These are phyloP conservation scores for Phyto melanocephala DNA, from an alignment of 2,888 invertebrate species.

Conservation along the genomic window DNA sequence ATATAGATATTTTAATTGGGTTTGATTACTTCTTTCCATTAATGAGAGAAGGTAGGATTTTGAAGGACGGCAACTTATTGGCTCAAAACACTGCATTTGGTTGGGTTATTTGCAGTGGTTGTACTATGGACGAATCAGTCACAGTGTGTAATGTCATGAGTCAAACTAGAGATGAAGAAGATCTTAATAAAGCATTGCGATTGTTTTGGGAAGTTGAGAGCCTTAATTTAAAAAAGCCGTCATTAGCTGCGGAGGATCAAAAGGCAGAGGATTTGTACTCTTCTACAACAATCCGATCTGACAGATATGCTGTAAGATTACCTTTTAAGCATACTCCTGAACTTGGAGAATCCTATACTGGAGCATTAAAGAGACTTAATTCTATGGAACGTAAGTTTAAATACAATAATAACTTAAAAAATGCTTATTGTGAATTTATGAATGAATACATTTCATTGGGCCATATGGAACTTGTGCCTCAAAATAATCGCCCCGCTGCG, in stretches of 20 bases:
- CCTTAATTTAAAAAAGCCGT: too few relatives aligned
- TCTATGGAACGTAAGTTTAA: too few relatives aligned
- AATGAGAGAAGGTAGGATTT: slow-evolving; percentile 9
- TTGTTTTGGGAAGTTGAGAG: too few relatives aligned
- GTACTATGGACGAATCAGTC: slow-evolving; percentile 4
- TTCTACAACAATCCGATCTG: too few relatives aligned
- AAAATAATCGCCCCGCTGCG: neutral
- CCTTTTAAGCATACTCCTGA: too few relatives aligned
- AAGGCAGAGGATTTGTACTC: too few relatives aligned
- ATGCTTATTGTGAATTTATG: neutral
- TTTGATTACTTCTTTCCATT: slow-evolving; percentile 31
- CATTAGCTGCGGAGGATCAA: too few relatives aligned
- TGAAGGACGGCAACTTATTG: slow-evolving; percentile 3
- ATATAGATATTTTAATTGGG: slow-evolving; percentile 32
- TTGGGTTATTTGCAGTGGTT: slow-evolving; percentile 26
- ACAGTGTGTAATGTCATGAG: neutral
- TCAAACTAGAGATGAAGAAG: neutral
- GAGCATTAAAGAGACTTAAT: too few relatives aligned
- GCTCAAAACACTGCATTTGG: slow-evolving; percentile 28
- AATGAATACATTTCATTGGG: slow-evolving; percentile 19
- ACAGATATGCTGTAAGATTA: too few relatives aligned
- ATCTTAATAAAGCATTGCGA: too few relatives aligned
- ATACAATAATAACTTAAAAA: too few relatives aligned
- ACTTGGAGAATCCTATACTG: too few relatives aligned
- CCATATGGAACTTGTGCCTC: slow-evolving; percentile 33